Evolutionary conservation across 2,888 invertebrate species (phyloP), one percentile per base, ranked within the genome.

Genomic region (Pyrochroa serraticornis): DNA sequence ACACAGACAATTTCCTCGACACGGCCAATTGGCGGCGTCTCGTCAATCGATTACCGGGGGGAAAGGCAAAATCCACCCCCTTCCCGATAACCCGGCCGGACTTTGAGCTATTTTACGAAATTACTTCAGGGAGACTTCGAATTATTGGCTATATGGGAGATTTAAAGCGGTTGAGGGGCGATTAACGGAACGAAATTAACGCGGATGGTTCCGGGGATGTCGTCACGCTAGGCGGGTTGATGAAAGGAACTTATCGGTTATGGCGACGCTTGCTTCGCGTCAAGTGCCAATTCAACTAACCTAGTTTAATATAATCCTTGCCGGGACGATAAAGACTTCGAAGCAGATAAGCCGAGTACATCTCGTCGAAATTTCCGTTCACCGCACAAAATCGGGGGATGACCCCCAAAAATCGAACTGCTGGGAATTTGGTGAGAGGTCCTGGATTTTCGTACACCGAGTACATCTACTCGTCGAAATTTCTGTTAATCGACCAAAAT

Each of bases 31-130:
- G 50, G 45, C 22, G 22, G 22, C 39, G 41, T 31, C 54, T 55
- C 51, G 58, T 52, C 58, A 42, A 52, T 58, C 58, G 58, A 58
- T 58, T 52, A 48, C 9, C 13, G 36, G 45, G 46, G 46, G 53
- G 39, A 41, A 35, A 39, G 42, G 12, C 12, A 37, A 53, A 35
- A 10, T 30, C 39, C 46, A 46, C 45, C 10, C 53, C 43, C 47
- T 36, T 43, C 36, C 38, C 48, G 37, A 48, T 48, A 46, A 41
- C 38, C 38, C 41, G 41, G 38, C 47, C 45, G 44, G 38, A 46
- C 44, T 52, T 45, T 52, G 41, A 53, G 46, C 39, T 41, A 34
- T 37, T 10, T 45, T 46, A 46, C 38, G 9, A 38, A 10, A 32
- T 37, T 52, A 38, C 43, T 50, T 50, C 34, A 5, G 22, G 22